Evolutionary conservation across 2,888 invertebrate genomes (phyloP).

Genomic region (Hydropsyche betteni): DNA sequence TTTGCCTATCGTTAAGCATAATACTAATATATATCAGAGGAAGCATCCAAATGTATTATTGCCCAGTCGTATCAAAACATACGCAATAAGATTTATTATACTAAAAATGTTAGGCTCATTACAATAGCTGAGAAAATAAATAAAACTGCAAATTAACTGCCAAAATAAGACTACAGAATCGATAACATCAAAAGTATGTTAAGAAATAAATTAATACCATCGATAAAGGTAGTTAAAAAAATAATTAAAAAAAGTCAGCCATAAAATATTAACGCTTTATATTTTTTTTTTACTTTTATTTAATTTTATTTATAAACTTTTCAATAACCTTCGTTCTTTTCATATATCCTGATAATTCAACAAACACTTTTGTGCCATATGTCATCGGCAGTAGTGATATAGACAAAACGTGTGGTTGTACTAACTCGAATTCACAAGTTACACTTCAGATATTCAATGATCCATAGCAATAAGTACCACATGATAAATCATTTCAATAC

Average conservation of each 20-base stretch:
- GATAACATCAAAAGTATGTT: slow-evolving; percentile 21
- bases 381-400: slow-evolving; percentile 23
- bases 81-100: slow-evolving; percentile 24
- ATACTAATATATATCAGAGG: slow-evolving; percentile 39
- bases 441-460: neutral
- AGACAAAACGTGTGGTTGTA: slow-evolving; percentile 13
- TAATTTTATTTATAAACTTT: slow-evolving; percentile 48
- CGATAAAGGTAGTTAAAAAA: slow-evolving; percentile 34
- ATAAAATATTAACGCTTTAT: slow-evolving; percentile 51
- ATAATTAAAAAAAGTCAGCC: slow-evolving; percentile 43
- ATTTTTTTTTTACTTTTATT: slow-evolving; percentile 46
- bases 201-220: slow-evolving; percentile 39
- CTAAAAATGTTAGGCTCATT: slow-evolving; percentile 38
- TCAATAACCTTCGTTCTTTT: slow-evolving; percentile 46
- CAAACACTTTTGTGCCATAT: slow-evolving; percentile 43
- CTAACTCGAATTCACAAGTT: neutral
- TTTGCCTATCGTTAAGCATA: slow-evolving; percentile 39
- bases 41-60: slow-evolving; percentile 36
- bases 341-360: slow-evolving; percentile 49
- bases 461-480: neutral
- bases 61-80: slow-evolving; percentile 36
- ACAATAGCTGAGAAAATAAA: slow-evolving; percentile 18
- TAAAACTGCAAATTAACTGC: slow-evolving; percentile 14
- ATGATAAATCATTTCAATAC: slow-evolving; percentile 12
- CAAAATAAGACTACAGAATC: slow-evolving; percentile 36